These are phyloP conservation scores for Ceyx margarethae DNA, from an alignment of 2,113 vertebrate species.

Conservation along the genomic window DNA sequence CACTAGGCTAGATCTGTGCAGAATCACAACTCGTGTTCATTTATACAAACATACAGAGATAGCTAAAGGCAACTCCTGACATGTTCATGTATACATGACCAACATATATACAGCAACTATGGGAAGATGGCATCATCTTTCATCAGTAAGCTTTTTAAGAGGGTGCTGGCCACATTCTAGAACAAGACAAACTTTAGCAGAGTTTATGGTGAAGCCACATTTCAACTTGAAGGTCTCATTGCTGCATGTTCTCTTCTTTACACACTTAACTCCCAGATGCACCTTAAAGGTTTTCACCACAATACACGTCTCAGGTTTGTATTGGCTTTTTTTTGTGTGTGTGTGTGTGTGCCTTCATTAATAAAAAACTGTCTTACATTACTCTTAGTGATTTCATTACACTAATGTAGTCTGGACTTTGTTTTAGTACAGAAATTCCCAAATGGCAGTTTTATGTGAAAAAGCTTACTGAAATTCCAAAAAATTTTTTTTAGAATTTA, in stretches of 20 bases:
- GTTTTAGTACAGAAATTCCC: neutral
- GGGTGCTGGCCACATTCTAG: neutral
- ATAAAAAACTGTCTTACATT: neutral
- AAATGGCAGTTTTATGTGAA: conserved; percentile 38
- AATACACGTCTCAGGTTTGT: neutral
- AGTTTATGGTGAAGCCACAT: neutral
- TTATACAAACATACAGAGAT: neutral
- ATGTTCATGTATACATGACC: neutral
- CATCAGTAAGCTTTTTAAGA: neutral
- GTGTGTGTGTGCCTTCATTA: neutral
- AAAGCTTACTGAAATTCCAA: conserved; percentile 45
- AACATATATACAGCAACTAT: neutral
- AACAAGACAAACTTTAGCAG: neutral
- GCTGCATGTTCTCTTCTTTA: neutral
- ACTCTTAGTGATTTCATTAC: neutral
- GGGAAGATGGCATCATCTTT: neutral
- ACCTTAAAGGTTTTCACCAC: neutral
- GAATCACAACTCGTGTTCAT: neutral
- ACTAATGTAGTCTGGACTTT: neutral
- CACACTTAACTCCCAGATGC: neutral
- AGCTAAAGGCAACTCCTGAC: neutral
- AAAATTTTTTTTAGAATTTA: conserved; percentile 25
- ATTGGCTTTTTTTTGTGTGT: no score
- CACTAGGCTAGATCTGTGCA: neutral
- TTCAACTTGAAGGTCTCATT: neutral